These are phyloP conservation scores for Scaptomyza graminum DNA, from an alignment of 1,140 invertebrate genomes.

Conservation along the genomic window DNA sequence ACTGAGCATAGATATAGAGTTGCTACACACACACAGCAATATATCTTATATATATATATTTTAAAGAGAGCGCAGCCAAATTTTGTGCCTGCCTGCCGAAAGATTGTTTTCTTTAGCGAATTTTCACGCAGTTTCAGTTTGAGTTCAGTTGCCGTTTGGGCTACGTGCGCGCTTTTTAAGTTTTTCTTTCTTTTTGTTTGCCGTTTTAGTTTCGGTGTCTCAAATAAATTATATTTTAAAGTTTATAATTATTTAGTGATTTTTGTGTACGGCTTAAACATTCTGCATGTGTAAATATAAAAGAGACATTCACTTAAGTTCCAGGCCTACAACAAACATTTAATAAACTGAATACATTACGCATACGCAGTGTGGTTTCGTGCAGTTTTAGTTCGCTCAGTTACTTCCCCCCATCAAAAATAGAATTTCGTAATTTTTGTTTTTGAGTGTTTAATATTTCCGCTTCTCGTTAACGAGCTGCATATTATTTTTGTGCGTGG, in stretches of 20 bases:
- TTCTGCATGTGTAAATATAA: conserved; percentile 31
- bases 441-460: conserved; percentile 15
- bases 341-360: conserved; percentile 41
- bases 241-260: conserved; percentile 29
- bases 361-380: conserved; percentile 61
- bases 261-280: conserved; percentile 9
- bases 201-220: conserved; percentile 17
- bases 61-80: conserved; percentile 27
- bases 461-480: conserved; percentile 10
- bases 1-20: conserved; percentile 32
- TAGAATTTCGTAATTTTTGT: conserved; percentile 64
- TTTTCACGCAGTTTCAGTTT: conserved; percentile 69
- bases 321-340: conserved; percentile 7
- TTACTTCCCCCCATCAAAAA: no score
- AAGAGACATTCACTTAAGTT: conserved; percentile 16
- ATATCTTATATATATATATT: conserved; percentile 18
- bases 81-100: conserved; percentile 2
- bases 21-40: conserved; percentile 12
- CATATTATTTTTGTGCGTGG: conserved; percentile 39
- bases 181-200: conserved; percentile 30
- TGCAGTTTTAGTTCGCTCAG: conserved; percentile 10
- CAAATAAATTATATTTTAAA: conserved; percentile 15
- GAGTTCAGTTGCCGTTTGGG: conserved; percentile 65
- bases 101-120: conserved; percentile 60
- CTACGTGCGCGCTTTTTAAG: conserved; percentile 37